Percentiles rank a stretch among this genome's conserved stretches.
Evolutionary conservation across 2,888 invertebrate genomes (phyloP).

Genomic region (Rotaria magnacalcarata): DNA sequence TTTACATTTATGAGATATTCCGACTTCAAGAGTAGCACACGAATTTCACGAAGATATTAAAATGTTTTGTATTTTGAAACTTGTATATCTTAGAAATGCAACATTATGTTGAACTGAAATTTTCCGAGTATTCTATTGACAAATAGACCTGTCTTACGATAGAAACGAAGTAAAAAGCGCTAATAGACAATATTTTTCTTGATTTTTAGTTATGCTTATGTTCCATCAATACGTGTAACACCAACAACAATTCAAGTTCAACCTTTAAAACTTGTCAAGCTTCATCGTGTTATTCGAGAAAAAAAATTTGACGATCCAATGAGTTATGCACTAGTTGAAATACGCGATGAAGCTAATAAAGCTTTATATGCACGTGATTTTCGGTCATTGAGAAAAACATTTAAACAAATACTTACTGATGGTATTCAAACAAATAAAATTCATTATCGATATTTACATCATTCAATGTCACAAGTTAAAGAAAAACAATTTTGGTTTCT

Average conservation of each 20-base stretch:
- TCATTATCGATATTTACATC: not conserved
- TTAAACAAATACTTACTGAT: not conserved
- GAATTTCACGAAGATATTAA: too few relatives aligned
- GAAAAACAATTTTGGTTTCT: conserved; percentile 35
- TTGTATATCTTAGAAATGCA: too few relatives aligned
- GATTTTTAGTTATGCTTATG: not conserved
- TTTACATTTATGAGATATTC: too few relatives aligned
- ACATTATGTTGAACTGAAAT: too few relatives aligned
- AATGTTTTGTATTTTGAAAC: too few relatives aligned
- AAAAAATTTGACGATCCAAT: not conserved
- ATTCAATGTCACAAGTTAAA: conserved; percentile 35
- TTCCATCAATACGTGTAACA: conserved; percentile 19
- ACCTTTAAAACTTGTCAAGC: conserved; percentile 10
- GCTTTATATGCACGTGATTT: not conserved
- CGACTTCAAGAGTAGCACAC: too few relatives aligned
- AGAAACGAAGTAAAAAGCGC: too few relatives aligned
- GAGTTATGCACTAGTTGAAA: conserved; percentile 3
- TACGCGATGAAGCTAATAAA: conserved; percentile 15
- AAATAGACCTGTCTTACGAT: too few relatives aligned
- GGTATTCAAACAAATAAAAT: not conserved
- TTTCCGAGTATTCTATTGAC: too few relatives aligned
- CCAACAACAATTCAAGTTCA: not conserved
- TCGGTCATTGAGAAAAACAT: not conserved
- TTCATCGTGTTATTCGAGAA: conserved; percentile 15
- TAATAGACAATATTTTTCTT: not conserved